Evolutionary conservation across 1,140 invertebrate species (phyloP), one percentile per base, ranked within the genome.

Genomic region (Homarus americanus): DNA sequence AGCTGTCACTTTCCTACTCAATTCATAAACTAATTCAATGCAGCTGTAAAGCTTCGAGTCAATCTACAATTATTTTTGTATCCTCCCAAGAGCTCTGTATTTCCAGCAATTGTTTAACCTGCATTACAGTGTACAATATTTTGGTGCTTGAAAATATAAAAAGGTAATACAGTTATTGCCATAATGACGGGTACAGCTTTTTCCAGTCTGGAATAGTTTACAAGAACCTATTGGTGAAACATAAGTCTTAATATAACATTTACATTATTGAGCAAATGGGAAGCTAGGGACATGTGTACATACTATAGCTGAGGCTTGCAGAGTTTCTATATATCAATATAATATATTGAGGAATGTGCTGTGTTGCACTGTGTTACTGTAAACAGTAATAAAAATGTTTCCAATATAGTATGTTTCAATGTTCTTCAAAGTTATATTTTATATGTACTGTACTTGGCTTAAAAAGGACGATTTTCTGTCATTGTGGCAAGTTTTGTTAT

Each of bases 261-360:
- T 32, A 49, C 44, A 49, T 49, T 10, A 69, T 5, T 69, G 63
- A 69, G 28, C n/a, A 69, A 20, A 69, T 69, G 63, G n/a, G 63
- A 69, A 69, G 63, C 2, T 69, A 69, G 63, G 63, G 63, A 69
- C 24, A 32, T 69, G 7, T 69, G 63, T 69, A 32, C 32, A 69
- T 69, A 69, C 63, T 76, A 75, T 75, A 75, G 83, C 83, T 41
- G 41, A 86, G 69, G 83, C 82, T 85, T 85, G 82, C 83, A 86
- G 83, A 86, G 83, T 86, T 86, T 85, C 82, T 86, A 86, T 86
- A 86, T 86, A 86, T 76, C 44, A 86, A 58, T 53, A 86, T 86
- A 80, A 80, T 86, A 86, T 86, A 86, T 86, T 86, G 83, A 86
- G 83, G 44, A 75, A 86, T 86, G 83, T 86, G 83, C 83, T 86